A percentile compares a stretch with the other conserved stretches of the same genome.
Evolutionary conservation across 2,797 vertebrate species (phyloP).

Genomic region (Lithobates pipiens): DNA sequence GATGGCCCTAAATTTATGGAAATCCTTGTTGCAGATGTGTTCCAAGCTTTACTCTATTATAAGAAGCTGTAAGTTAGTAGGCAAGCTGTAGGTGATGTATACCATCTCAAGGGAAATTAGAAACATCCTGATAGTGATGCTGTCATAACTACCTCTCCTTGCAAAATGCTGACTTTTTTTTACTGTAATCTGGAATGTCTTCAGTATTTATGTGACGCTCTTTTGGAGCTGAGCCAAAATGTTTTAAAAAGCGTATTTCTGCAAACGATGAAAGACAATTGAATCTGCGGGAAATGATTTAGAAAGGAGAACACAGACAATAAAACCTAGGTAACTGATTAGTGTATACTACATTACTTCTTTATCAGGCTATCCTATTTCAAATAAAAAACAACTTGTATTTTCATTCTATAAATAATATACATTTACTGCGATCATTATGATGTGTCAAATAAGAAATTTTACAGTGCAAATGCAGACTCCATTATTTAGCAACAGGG

Average conservation of each 20-base stretch:
- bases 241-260: slow-evolving; percentile 33
- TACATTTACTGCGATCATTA: slow-evolving; percentile 25
- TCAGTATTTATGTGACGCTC: slow-evolving; percentile 8
- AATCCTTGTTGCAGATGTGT: slow-evolving; percentile 48
- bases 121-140: slow-evolving; percentile 24
- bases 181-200: slow-evolving; percentile 15
- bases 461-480: background rate
- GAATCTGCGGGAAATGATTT: slow-evolving; percentile 24
- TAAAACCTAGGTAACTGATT: slow-evolving; percentile 16
- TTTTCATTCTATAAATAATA: slow-evolving; percentile 2
- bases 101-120: slow-evolving; percentile 17
- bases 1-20: slow-evolving; percentile 36
- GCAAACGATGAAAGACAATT: slow-evolving; percentile 52
- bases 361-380: slow-evolving; percentile 3
- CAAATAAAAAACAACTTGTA: background rate
- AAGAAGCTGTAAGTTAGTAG: slow-evolving; percentile 29
- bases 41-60: slow-evolving; percentile 44
- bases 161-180: slow-evolving; percentile 38
- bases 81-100: slow-evolving; percentile 54
- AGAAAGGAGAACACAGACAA: slow-evolving; percentile 2
- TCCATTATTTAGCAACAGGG: background rate
- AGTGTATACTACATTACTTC: background rate
- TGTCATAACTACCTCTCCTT: slow-evolving; percentile 47
- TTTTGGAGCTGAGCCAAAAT: slow-evolving; percentile 44
- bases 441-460: background rate